A percentile compares a stretch with the other conserved stretches of the same genome.
Evolutionary conservation across 92 coral and sea anemone species (phyloP).

Genomic region (Actinernus sp.): DNA sequence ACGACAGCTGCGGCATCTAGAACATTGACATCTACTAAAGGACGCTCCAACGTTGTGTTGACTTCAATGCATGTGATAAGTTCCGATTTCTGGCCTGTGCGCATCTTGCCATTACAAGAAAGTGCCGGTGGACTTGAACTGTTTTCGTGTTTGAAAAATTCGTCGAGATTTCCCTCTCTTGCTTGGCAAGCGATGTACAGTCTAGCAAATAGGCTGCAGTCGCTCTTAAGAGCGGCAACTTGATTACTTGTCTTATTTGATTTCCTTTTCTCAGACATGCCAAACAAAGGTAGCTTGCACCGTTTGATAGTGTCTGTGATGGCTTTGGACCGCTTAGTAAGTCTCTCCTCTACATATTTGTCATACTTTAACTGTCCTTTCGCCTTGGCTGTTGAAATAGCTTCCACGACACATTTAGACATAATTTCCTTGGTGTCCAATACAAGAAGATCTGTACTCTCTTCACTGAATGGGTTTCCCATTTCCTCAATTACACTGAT

Average conservation of each 20-base stretch:
- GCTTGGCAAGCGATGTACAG: constrained; percentile 50
- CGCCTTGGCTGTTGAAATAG: background rate
- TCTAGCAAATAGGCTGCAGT: constrained; percentile 33
- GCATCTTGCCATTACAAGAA: constrained; percentile 17
- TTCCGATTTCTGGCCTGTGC: constrained; percentile 41
- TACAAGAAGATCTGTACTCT: constrained; percentile 15
- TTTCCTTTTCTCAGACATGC: constrained; percentile 14
- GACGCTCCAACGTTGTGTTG: constrained; percentile 12
- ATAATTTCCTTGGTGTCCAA: constrained; percentile 45
- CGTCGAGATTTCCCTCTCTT: constrained; percentile 50
- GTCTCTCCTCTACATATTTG: constrained; percentile 39
- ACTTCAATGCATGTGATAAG: constrained; percentile 9
- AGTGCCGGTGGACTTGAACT: constrained; percentile 35
- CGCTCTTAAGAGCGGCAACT: constrained; percentile 38
- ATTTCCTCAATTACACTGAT: constrained; percentile 32
- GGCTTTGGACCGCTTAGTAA: constrained; percentile 15
- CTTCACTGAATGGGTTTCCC: constrained; percentile 57
- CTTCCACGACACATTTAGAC: constrained; percentile 20
- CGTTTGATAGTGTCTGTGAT: constrained; percentile 27
- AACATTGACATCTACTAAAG: constrained; percentile 48
- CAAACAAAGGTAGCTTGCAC: constrained; percentile 21
- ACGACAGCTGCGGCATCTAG: constrained; percentile 57
- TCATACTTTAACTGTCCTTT: constrained; percentile 18
- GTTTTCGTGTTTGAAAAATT: constrained; percentile 58
- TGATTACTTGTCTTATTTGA: constrained; percentile 32